Conservation (phyloP, 2,113 vertebrate species). For the Bubo blakistoni region DNA sequence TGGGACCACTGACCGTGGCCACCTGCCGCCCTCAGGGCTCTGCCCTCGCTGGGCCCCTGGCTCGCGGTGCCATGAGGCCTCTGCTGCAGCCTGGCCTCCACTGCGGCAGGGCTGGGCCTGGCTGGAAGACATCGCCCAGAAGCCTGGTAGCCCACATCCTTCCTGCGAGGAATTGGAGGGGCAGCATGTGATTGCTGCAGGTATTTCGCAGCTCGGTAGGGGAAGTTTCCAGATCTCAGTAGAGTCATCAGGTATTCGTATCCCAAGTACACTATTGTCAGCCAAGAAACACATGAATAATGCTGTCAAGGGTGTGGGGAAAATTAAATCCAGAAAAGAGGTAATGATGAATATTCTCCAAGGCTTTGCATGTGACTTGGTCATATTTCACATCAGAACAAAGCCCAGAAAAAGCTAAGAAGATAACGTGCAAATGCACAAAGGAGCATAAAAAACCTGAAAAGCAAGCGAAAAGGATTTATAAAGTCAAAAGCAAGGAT, state of each 20-base stretch:
- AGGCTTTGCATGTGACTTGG: background rate
- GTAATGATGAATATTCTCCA: background rate
- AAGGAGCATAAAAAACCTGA: background rate
- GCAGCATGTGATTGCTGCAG: fast-evolving
- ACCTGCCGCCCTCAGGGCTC: fast-evolving
- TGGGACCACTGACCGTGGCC: too few relatives aligned
- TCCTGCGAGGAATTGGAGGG: background rate
- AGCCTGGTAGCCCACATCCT: background rate
- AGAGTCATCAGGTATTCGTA: background rate
- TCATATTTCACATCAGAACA: background rate
- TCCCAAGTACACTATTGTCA: background rate
- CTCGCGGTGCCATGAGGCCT: fast-evolving
- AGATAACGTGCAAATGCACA: background rate
- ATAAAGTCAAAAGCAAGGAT: background rate
- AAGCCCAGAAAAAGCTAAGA: background rate
- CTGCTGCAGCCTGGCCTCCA: background rate
- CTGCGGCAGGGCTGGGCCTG: background rate
- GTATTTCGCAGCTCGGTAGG: background rate
- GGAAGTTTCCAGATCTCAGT: background rate
- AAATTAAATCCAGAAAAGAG: background rate
- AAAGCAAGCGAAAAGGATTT: background rate
- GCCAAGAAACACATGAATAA: background rate
- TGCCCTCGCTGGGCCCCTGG: fast-evolving
- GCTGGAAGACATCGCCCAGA: background rate
- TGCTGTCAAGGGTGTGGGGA: too few relatives aligned